A percentile compares a stretch with the other conserved stretches of the same genome.
Conservation (phyloP, 92 coral and sea anemone genomes). For the Phenganax marumi region DNA sequence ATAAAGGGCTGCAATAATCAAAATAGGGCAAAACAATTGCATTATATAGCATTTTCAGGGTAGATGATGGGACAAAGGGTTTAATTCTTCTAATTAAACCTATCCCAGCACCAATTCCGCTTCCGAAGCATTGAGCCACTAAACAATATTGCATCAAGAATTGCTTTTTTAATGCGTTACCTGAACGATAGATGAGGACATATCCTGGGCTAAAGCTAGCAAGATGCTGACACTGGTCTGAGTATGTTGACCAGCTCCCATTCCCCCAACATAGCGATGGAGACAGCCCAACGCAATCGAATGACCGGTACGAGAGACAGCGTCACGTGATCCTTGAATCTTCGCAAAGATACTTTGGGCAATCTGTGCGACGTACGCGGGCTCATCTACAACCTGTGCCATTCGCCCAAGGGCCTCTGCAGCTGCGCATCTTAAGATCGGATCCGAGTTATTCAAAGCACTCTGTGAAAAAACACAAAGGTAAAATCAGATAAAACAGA, state of each 20-base stretch:
- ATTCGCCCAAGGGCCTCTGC: slow-evolving; percentile 98
- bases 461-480: slow-evolving; percentile 43
- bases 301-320: slow-evolving; percentile 91
- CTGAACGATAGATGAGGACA: slow-evolving; percentile 95
- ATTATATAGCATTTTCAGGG: too few species aligned
- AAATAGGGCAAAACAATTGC: too few species aligned
- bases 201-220: slow-evolving; percentile 93
- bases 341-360: slow-evolving; percentile 94
- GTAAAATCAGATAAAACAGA: too few species aligned
- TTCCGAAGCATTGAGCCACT: too few species aligned
- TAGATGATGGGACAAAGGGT: too few species aligned
- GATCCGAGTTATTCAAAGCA: slow-evolving; percentile 92
- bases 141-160: neutral
- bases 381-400: slow-evolving; percentile 96
- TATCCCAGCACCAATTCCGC: too few species aligned
- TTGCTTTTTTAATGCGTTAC: slow-evolving; percentile 36
- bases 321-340: slow-evolving; percentile 91
- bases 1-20: too few species aligned
- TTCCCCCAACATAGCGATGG: slow-evolving; percentile 98
- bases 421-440: slow-evolving; percentile 97
- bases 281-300: slow-evolving; percentile 97
- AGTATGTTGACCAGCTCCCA: slow-evolving; percentile 98
- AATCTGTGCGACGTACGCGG: slow-evolving; percentile 84
- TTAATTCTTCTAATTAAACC: too few species aligned
- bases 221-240: slow-evolving; percentile 94